Base-by-base conservation (phyloP, 2,113 vertebrate species). In the Limanda limanda region DNA sequence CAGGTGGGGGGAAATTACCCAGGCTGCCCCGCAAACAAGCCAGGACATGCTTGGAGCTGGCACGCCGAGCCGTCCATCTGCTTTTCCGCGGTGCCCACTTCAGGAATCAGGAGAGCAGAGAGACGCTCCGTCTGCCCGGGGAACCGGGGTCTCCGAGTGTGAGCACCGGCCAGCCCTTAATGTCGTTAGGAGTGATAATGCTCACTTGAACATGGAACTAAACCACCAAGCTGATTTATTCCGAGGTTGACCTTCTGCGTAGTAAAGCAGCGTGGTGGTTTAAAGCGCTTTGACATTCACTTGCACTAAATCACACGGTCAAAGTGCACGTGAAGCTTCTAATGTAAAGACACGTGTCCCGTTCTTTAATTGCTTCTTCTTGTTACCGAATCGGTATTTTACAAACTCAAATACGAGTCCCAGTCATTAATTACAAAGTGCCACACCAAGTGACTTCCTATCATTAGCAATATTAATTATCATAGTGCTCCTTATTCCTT, bases 391-490 rank as follows among this genome's bases (percentile, higher is more conserved):
- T 88, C 72, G 65, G 57, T 68, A 82, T 82, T 89, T 89, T 77
- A 83, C 84, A 47, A 64, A 67, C 76, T 77, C 62, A 71, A 85
- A 91, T 76, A 81, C 18, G 62, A 89, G 81, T 84, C 74, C 55
- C 56, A 73, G 88, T 78, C 86, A 86, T 94, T 94, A 93, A 94
- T 93, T 94, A 94, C 90, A 86, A 79, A 91, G 91, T 91, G 92
- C 90, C 90, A 93, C 92, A 94, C 91, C 77, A 89, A 92, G 89
- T 88, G 92, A 94, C 91, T 94, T 92, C 85, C 87, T 94, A 93
- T 95, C 82, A 92, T 91, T 94, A 94, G 93, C 89, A 87, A 76
- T 93, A 93, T 94, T 94, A 95, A 95, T 95, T 93, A 93, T 91
- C 86, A 83, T 85, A 81, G 64, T 72, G 84, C 88, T 92, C 93